These are phyloP conservation scores for Cottoperca gobio DNA, from an alignment of 2,797 vertebrate genomes.

Conservation along the genomic window DNA sequence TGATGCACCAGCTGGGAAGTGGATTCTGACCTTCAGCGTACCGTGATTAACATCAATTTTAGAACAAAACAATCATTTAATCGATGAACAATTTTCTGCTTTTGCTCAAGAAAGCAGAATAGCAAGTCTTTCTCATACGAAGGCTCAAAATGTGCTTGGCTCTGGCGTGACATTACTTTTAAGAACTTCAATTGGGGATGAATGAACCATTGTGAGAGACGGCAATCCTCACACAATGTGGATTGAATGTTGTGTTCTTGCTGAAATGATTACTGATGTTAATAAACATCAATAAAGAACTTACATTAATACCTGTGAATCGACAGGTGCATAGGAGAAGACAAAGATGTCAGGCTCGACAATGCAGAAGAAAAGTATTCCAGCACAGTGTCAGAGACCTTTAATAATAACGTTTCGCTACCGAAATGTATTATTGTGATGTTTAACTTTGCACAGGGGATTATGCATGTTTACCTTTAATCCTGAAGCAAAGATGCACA, in stretches of 20 bases:
- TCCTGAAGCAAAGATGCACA: conserved; percentile 7
- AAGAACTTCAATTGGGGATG: not conserved
- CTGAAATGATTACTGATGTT: not conserved
- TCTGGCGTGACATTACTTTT: not conserved
- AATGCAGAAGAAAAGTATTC: too few species aligned
- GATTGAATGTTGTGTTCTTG: not conserved
- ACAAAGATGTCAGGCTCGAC: too few species aligned
- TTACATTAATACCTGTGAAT: too few species aligned
- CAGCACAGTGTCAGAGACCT: too few species aligned
- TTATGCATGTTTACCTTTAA: conserved; percentile 31
- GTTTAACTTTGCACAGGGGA: not conserved
- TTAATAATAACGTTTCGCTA: too few species aligned
- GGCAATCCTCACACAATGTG: not conserved
- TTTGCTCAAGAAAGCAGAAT: not conserved
- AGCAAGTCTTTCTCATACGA: too few species aligned
- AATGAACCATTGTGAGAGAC: not conserved
- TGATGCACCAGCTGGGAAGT: not conserved
- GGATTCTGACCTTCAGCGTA: not conserved
- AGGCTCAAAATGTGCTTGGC: not conserved
- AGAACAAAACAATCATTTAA: not conserved
- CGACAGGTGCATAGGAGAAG: too few species aligned
- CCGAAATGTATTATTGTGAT: too few species aligned
- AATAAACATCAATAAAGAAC: too few species aligned
- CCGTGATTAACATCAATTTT: not conserved
- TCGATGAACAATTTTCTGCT: not conserved